Base-by-base conservation (phyloP, 2,113 vertebrate genomes). In the Oceanodroma tethys region DNA sequence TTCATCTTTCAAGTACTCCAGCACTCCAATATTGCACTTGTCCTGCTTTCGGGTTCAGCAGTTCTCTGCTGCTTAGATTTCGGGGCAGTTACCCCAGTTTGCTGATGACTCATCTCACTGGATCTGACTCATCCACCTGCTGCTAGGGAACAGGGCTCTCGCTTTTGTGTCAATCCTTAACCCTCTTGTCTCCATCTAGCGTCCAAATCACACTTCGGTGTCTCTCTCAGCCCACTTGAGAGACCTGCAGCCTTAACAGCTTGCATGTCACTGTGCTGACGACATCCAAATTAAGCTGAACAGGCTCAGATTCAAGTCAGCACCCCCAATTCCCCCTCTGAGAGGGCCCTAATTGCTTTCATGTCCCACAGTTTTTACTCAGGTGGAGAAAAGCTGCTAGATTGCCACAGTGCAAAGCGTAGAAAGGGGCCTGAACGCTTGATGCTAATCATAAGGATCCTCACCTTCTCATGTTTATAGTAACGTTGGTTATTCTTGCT, bases 181-280 rank as follows among this genome's bases (percentile, higher is more conserved):
- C 88, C 65, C 86, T 91, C 88, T 47, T 95, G 89, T 96, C 95
- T 95, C 97, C 92, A 90, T 60, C 96, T 97, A 91, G 95, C 36
- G 96, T 85, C 89, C 93, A 70, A 66, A 59, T 2, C 38, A 67
- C 47, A 38, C 34, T 42, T 17, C 1, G 1, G 65, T 26, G 75
- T 74, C 60, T 55, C 68, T 67, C 22, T 60, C 73, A 93, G 80
- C 67, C 38, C 73, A 14, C n/a, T 2, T 3, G 50, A 36, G 32
- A 90, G 6, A 74, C 29, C 29, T 11, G 34, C 45, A 73, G 80
- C 27, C 19, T 20, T 9, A 45, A 19, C 32, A 65, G 55, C 47
- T 34, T n/a, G 13, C 14, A 5, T 1, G 0, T 42, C 58, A 8
- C 55, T 19, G 25, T 43, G 62, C 40, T n/a, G n/a, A n/a, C 6